Conservation (phyloP, 1,140 invertebrate genomes). For the Orius insidiosus region DNA sequence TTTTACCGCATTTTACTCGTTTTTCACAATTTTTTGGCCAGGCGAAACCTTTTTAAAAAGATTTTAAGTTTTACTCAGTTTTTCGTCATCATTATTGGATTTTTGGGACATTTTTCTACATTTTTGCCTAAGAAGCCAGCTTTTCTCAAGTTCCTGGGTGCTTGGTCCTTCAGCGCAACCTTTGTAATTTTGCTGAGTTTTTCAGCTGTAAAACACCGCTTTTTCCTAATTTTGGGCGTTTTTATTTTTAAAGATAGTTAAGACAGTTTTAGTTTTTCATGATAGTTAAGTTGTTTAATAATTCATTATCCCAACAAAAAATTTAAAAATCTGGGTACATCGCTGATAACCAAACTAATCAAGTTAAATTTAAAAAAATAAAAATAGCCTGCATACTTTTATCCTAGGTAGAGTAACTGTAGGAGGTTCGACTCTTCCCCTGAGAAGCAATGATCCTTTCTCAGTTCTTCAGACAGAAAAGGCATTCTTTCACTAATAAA, state of each 20-base stretch:
- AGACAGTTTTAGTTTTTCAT: not conserved
- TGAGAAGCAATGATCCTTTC: slow-evolving; percentile 37
- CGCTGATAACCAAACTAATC: not conserved
- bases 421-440: slow-evolving; percentile 56
- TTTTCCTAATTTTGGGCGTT: not conserved
- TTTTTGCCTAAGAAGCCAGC: too few relatives aligned
- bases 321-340: not conserved
- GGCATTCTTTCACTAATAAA: slow-evolving; percentile 50
- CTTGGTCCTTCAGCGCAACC: too few relatives aligned
- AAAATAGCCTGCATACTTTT: slow-evolving; percentile 43
- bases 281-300: not conserved
- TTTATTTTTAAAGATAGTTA: not conserved
- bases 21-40: not conserved
- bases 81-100: too few relatives aligned
- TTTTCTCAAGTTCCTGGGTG: too few relatives aligned
- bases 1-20: too few relatives aligned
- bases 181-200: too few relatives aligned
- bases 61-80: too few relatives aligned
- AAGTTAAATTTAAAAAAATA: slow-evolving; percentile 1
- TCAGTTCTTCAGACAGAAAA: slow-evolving; percentile 32
- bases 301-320: too few relatives aligned
- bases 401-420: slow-evolving; percentile 94
- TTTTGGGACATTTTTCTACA: too few relatives aligned
- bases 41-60: too few relatives aligned
- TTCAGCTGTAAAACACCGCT: too few relatives aligned